These are phyloP conservation scores for Stomatorhinus walkeri DNA, from an alignment of 2,797 vertebrate genomes.

Conservation along the genomic window DNA sequence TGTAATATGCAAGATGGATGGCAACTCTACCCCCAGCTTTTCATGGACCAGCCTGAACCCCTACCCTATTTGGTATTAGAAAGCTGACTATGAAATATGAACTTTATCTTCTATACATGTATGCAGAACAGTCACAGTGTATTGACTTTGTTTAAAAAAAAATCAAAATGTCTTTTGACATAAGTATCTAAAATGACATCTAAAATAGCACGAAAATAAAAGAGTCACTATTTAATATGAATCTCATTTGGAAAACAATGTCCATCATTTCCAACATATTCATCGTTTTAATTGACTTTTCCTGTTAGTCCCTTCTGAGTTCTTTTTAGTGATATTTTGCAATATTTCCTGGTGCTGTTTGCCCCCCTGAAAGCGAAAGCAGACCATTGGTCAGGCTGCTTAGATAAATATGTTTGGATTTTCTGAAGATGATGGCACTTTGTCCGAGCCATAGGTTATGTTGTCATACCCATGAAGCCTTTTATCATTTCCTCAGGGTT, in stretches of 20 bases:
- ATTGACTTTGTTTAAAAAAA: background rate
- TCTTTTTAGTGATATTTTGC: slow-evolving; percentile 22
- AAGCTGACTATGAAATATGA: background rate
- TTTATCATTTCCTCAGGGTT: background rate
- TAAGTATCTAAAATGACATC: background rate
- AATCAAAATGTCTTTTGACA: background rate
- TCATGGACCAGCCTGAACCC: background rate
- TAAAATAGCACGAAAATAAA: background rate
- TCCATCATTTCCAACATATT: background rate
- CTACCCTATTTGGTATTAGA: background rate
- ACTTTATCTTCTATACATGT: background rate
- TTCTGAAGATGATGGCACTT: background rate
- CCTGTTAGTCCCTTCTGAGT: background rate
- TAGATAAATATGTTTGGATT: background rate
- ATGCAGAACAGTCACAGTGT: background rate
- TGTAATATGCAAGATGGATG: background rate
- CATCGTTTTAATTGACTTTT: background rate
- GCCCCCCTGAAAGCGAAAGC: background rate
- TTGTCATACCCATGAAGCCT: background rate
- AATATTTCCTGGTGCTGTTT: slow-evolving; percentile 16
- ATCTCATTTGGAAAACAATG: background rate
- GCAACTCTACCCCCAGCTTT: background rate
- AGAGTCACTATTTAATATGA: background rate
- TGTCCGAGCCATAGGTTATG: background rate
- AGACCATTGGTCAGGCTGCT: slow-evolving; percentile 11